Percentiles rank a stretch among this genome's conserved stretches.
Conservation (phyloP, 2,113 vertebrate genomes). For the Notiomystis cincta region DNA sequence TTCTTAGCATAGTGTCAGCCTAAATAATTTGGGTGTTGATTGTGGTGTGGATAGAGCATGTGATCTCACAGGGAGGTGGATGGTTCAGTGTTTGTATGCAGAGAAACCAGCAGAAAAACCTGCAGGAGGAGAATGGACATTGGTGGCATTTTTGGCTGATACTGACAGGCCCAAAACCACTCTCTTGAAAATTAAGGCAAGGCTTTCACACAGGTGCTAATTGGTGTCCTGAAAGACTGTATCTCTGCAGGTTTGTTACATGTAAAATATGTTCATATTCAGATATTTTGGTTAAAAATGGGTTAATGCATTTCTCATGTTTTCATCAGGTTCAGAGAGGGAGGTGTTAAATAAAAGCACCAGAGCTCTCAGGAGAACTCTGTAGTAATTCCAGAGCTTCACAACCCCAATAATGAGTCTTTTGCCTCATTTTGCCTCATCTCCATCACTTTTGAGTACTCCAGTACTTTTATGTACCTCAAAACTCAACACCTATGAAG, state of each 20-base stretch:
- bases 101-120: background rate
- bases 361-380: background rate
- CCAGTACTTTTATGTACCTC: background rate
- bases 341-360: background rate
- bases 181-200: background rate
- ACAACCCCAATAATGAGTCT: background rate
- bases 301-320: background rate
- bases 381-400: background rate
- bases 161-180: background rate
- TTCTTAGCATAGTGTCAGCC: background rate
- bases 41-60: background rate
- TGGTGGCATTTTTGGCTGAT: background rate
- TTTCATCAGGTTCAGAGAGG: background rate
- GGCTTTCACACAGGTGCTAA: background rate
- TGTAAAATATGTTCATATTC: background rate
- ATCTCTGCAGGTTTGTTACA: background rate
- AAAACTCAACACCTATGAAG: background rate
- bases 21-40: background rate
- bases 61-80: background rate
- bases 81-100: background rate
- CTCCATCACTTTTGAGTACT: background rate
- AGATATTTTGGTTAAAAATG: background rate
- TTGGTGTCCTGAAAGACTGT: background rate
- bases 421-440: background rate
- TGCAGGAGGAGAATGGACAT: background rate